Percentiles rank a stretch among this genome's conserved stretches.
Evolutionary conservation across 2,888 invertebrate species (phyloP).

Genomic region (Melinaea menophilus): DNA sequence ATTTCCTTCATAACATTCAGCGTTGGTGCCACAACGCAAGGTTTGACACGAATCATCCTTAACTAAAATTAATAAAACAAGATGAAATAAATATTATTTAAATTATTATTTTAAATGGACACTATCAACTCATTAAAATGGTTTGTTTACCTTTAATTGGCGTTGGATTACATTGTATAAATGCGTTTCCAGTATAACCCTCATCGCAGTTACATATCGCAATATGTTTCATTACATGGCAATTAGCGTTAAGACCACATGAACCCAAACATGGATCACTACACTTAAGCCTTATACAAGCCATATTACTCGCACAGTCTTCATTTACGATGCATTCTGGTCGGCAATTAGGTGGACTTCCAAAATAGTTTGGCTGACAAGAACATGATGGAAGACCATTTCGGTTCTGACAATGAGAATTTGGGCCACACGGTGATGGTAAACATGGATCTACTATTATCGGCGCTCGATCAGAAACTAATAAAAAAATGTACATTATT

Average conservation of each 20-base stretch:
- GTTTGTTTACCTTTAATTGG: slow-evolving; percentile 50
- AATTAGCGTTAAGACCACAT: slow-evolving; percentile 79
- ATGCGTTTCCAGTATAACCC: slow-evolving; percentile 80
- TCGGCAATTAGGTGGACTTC: slow-evolving; percentile 82
- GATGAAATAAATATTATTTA: neutral
- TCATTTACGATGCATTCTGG: slow-evolving; percentile 82
- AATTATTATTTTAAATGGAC: neutral
- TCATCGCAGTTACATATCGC: slow-evolving; percentile 80
- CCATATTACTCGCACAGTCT: slow-evolving; percentile 81
- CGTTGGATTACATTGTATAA: slow-evolving; percentile 68
- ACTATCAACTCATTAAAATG: neutral
- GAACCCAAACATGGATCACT: slow-evolving; percentile 84
- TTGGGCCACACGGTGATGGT: slow-evolving; percentile 83
- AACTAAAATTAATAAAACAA: slow-evolving; percentile 43
- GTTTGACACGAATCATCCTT: slow-evolving; percentile 80
- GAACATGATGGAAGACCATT: slow-evolving; percentile 79
- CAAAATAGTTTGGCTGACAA: slow-evolving; percentile 80
- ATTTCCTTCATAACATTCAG: slow-evolving; percentile 81
- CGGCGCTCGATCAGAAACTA: slow-evolving; percentile 53
- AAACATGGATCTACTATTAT: slow-evolving; percentile 78
- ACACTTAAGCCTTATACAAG: slow-evolving; percentile 83
- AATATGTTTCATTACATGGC: slow-evolving; percentile 79
- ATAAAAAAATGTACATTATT: slow-evolving; percentile 28
- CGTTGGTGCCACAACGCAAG: slow-evolving; percentile 84
- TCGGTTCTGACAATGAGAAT: slow-evolving; percentile 78